phyloP scores from a whole-genome alignment of 2,113 vertebrate genomes.

The Poeciliopsis occidentalis region DNA sequence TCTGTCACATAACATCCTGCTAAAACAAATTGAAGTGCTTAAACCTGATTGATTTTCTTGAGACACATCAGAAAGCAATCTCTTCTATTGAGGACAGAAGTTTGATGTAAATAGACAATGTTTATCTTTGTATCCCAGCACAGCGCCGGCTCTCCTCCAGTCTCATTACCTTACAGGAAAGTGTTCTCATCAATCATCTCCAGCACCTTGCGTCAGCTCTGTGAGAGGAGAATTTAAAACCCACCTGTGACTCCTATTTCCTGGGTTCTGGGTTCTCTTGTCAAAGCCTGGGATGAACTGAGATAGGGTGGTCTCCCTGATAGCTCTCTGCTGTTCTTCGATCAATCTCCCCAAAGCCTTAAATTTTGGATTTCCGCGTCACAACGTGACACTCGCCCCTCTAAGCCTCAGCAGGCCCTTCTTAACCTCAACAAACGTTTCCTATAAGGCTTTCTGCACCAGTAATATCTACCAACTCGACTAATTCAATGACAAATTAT shows the following conservation, averaged over 20 bases:
- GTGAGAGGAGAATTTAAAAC: conserved; percentile 57
- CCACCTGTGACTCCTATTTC: conserved; percentile 54
- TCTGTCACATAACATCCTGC: background rate
- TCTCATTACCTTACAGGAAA: conserved; percentile 53
- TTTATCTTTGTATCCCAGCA: conserved; percentile 30
- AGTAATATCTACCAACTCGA: no score
- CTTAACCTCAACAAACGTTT: background rate
- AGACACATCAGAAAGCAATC: conserved; percentile 15
- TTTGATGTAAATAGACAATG: conserved; percentile 35
- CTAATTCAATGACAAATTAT: no score
- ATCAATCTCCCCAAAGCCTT: conserved; percentile 22
- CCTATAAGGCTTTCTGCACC: background rate
- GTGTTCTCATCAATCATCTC: conserved; percentile 68
- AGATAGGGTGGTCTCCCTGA: conserved; percentile 59
- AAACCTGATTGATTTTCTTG: conserved; percentile 24
- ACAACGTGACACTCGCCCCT: conserved; percentile 18
- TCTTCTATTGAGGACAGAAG: conserved; percentile 21
- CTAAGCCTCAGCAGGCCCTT: conserved; percentile 19
- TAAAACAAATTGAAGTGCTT: no score
- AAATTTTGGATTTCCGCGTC: conserved; percentile 47
- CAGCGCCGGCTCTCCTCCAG: conserved; percentile 42
- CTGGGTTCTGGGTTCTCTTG: conserved; percentile 36
- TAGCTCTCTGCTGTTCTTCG: conserved; percentile 45
- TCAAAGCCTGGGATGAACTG: conserved; percentile 54
- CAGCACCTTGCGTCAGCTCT: conserved; percentile 38